Evolutionary conservation across 2,113 vertebrate species (phyloP).

Genomic region (Garra rufa): DNA sequence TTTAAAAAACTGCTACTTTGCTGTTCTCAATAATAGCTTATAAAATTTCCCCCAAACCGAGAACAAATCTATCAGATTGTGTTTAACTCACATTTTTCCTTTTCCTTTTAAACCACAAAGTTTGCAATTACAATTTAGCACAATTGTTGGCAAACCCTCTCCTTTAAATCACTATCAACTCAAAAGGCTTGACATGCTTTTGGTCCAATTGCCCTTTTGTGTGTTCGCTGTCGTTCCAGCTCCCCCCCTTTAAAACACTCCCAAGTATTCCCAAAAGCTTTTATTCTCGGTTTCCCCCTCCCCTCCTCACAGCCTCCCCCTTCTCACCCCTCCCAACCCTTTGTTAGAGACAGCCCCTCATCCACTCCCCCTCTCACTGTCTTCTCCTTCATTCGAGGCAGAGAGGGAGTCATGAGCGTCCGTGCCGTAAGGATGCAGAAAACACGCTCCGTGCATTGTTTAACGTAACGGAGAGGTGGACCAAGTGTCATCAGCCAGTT

Average conservation of each 20-base stretch:
- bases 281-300: conserved; percentile 64
- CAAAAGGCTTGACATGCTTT: conserved; percentile 71
- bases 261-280: conserved; percentile 70
- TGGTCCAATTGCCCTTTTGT: conserved; percentile 73
- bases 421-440: conserved; percentile 44
- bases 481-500: conserved; percentile 39
- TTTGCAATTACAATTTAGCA: neutral
- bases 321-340: conserved; percentile 64
- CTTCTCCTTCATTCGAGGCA: conserved; percentile 55
- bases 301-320: conserved; percentile 62
- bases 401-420: conserved; percentile 46
- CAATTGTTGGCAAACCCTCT: conserved; percentile 55
- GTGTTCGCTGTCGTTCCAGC: conserved; percentile 63
- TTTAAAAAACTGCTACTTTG: no score
- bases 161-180: conserved; percentile 68
- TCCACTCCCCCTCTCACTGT: conserved; percentile 55
- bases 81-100: conserved; percentile 42
- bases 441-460: conserved; percentile 17
- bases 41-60: conserved; percentile 60
- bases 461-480: conserved; percentile 10
- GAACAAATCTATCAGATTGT: conserved; percentile 37
- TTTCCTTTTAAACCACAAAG: conserved; percentile 23
- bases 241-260: conserved; percentile 60
- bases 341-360: conserved; percentile 68
- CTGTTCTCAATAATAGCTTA: no score